Evolutionary conservation across 2,113 vertebrate species (phyloP).

Genomic region (Gnathonemus echidnorhynchus): DNA sequence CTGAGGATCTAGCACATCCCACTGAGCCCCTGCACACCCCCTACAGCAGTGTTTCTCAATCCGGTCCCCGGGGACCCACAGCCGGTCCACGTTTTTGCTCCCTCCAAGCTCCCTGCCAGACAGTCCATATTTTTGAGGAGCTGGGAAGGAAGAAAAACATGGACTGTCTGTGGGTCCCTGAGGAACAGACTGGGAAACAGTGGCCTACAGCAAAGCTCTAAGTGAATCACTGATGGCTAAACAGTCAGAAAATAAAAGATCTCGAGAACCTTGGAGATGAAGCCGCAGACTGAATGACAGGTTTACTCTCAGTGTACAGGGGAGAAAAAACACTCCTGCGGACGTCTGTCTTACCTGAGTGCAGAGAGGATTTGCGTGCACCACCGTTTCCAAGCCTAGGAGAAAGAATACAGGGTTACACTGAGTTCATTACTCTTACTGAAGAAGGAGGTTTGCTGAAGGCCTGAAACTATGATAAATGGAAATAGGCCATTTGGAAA

Average conservation of each 20-base stretch:
- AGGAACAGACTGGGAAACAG: not conserved
- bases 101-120: not conserved
- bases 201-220: not conserved
- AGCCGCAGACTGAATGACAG: not conserved
- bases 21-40: not conserved
- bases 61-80: not conserved
- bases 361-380: constrained; percentile 83
- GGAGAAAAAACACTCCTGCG: not conserved
- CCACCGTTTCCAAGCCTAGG: constrained; percentile 69
- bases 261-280: not conserved
- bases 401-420: constrained; percentile 22
- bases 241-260: not conserved
- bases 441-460: not conserved
- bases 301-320: not conserved
- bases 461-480: not conserved
- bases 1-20: not conserved
- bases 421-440: not conserved
- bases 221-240: not conserved
- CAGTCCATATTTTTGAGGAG: not conserved
- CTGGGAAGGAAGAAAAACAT: not conserved
- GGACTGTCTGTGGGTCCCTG: not conserved
- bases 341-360: constrained; percentile 61
- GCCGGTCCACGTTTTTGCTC: not conserved
- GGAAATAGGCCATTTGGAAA: not conserved
- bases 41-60: not conserved